phyloP scores from a whole-genome alignment of 2,113 vertebrate species.

The Ammodytes marinus region DNA sequence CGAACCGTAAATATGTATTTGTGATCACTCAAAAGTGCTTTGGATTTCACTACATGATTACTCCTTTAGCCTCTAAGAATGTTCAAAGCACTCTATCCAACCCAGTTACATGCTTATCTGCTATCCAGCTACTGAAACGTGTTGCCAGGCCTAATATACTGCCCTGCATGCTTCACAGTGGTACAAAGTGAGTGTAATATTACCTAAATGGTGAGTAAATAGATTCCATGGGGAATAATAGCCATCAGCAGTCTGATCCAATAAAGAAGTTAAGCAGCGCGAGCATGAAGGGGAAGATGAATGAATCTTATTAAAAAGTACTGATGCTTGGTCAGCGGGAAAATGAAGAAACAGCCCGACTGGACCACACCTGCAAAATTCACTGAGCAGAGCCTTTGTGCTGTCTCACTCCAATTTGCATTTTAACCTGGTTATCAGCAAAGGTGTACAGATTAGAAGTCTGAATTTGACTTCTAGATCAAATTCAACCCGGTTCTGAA shows the following conservation, averaged over 20 bases:
- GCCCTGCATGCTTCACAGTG: conserved; percentile 22
- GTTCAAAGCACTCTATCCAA: conserved; percentile 23
- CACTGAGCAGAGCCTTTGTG: conserved; percentile 5
- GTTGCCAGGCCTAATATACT: conserved; percentile 45
- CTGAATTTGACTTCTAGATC: conserved; percentile 4
- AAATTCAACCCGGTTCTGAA: conserved; percentile 13
- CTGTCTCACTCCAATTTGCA: conserved; percentile 18
- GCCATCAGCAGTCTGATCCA: conserved; percentile 63
- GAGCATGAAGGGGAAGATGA: conserved; percentile 63
- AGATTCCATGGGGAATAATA: conserved; percentile 69
- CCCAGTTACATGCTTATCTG: conserved; percentile 42
- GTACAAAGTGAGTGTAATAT: conserved; percentile 60
- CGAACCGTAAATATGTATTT: background rate
- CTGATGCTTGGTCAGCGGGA: conserved; percentile 70
- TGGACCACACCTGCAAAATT: conserved; percentile 27
- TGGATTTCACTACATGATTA: conserved; percentile 25
- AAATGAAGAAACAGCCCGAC: conserved; percentile 60
- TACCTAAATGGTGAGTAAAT: conserved; percentile 68
- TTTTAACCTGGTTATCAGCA: conserved; percentile 44
- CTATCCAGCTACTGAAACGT: conserved; percentile 40
- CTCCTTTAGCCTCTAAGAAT: conserved; percentile 10
- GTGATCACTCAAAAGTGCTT: conserved; percentile 15
- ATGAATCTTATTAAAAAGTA: conserved; percentile 71
- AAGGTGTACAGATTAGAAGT: conserved; percentile 9
- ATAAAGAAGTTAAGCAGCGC: conserved; percentile 54